Evolutionary conservation across 2,113 vertebrate species (phyloP).

Genomic region (Colius striatus): DNA sequence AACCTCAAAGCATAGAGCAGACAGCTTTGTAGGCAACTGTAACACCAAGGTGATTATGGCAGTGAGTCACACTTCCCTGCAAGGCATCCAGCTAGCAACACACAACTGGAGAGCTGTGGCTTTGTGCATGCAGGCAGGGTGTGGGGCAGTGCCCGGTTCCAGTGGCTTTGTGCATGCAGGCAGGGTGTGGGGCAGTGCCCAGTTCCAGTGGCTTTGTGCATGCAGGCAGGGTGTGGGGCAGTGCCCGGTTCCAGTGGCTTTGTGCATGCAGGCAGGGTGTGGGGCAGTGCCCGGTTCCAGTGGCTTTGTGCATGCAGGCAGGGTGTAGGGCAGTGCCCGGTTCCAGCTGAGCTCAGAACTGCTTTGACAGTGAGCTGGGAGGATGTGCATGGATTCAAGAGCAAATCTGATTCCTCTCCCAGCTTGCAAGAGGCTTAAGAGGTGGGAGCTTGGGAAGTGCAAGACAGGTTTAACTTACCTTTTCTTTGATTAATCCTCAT

Average conservation of each 20-base stretch:
- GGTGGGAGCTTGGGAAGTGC: neutral
- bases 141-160: slow-evolving; percentile 38
- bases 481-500: neutral
- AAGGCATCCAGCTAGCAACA: slow-evolving; percentile 61
- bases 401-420: neutral
- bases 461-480: neutral
- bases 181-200: slow-evolving; percentile 38
- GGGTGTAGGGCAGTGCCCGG: slow-evolving; percentile 32
- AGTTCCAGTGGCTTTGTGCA: neutral
- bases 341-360: neutral
- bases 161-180: neutral
- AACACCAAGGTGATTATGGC: slow-evolving; percentile 66
- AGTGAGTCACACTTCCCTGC: slow-evolving; percentile 65
- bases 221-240: slow-evolving; percentile 12
- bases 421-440: neutral
- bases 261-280: neutral
- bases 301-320: neutral
- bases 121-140: slow-evolving; percentile 18
- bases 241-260: slow-evolving; percentile 13
- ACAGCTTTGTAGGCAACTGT: slow-evolving; percentile 65
- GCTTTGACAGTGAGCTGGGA: neutral
- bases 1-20: slow-evolving; percentile 54
- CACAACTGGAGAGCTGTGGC: neutral
- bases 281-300: slow-evolving; percentile 32
- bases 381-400: neutral